Evolutionary conservation across 2,113 vertebrate genomes (phyloP), one percentile per base, ranked within the genome.

Genomic region (Halcyon malimbica): DNA sequence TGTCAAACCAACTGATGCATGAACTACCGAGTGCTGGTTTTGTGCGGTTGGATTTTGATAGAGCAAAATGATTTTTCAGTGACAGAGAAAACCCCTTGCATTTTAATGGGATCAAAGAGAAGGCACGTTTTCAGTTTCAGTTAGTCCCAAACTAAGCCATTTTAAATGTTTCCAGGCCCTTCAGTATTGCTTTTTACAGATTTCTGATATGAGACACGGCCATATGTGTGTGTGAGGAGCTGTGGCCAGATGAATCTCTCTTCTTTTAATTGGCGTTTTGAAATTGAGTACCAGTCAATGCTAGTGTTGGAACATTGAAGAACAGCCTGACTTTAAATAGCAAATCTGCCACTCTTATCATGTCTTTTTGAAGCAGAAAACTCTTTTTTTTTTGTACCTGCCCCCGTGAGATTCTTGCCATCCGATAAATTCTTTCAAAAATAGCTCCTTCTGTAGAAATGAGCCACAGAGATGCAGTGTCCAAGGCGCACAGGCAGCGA

Each of bases 401-500:
- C 16, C 13, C 6, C 11, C 6, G 3, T 14, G 23, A 71, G 33
- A n/a, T 65, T 50, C 33, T 17, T 75, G 15, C 28, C 2, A 6
- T 54, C 44, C 44, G 28, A 0, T 18, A 16, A 16, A 3, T 59
- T 56, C 16, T 95, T 93, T 75, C 42, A 60, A 24, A 48, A 88
- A n/a, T n/a, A 68, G 21, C 44, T 88, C 44, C 11, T 4, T 25
- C 28, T 76, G 42, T 28, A 54, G 67, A 69, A 83, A 57, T 11
- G 13, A 1, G 11, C 41, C 53, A 20, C 4, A 7, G 44, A 60
- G 79, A 76, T 1, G 5, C 42, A 71, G 57, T n/a, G 25, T 57
- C 57, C 31, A 62, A 64, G 42, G 37, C 3, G 1, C 4, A 5
- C 62, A 25, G 71, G 63, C 46, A 76, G 9, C 0, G 0, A 59